These are phyloP conservation scores for Tonatia bakeri DNA, from an alignment of 2,113 vertebrate genomes.

Conservation along the genomic window DNA sequence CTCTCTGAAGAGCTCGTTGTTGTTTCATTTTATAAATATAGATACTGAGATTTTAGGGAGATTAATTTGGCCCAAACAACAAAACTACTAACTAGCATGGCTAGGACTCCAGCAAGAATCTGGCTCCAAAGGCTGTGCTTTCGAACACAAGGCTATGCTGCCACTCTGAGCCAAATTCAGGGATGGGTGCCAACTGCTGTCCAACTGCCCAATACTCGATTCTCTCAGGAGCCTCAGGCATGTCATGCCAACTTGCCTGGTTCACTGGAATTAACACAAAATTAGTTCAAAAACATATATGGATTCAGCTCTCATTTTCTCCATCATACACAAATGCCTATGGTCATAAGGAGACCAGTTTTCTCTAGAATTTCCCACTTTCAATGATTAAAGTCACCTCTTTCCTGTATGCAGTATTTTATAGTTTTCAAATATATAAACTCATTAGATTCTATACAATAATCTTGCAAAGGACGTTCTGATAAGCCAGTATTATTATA, in stretches of 20 bases:
- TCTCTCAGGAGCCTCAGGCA: neutral
- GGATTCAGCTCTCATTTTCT: neutral
- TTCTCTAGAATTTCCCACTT: neutral
- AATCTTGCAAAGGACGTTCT: neutral
- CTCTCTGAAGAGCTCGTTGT: neutral
- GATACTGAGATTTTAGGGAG: neutral
- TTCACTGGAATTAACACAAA: conserved; percentile 10
- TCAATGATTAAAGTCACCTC: neutral
- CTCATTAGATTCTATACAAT: neutral
- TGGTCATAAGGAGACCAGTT: neutral
- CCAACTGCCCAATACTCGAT: neutral
- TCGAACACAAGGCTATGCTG: neutral
- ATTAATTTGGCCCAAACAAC: neutral
- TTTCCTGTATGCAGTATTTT: neutral
- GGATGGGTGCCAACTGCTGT: neutral
- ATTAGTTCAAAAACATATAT: conserved; percentile 3
- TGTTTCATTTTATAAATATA: conserved; percentile 12
- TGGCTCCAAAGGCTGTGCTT: neutral
- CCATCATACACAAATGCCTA: neutral
- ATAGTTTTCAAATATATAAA: conserved; percentile 33
- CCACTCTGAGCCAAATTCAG: neutral
- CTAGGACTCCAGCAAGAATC: neutral
- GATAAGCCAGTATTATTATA: neutral
- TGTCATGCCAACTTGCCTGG: neutral
- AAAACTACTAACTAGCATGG: neutral